These are phyloP conservation scores for Lates calcarifer DNA, from an alignment of 2,113 vertebrate genomes.

Conservation along the genomic window DNA sequence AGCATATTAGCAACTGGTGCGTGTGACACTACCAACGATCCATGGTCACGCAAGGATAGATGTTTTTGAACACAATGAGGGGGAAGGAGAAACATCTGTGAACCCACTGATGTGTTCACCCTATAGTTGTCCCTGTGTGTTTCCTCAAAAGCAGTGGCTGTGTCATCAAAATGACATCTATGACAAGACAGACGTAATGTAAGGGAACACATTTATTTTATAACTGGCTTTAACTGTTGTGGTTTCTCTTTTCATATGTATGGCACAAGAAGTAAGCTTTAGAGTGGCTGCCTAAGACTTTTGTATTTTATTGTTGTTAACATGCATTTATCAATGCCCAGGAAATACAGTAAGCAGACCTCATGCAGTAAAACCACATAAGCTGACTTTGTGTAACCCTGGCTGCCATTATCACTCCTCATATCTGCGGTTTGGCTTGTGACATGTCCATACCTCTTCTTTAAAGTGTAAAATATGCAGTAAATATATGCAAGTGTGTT, in stretches of 20 bases:
- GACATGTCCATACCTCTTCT: background rate
- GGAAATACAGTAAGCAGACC: background rate
- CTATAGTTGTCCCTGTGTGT: background rate
- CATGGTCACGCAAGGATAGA: slow-evolving; percentile 62
- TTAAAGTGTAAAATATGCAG: background rate
- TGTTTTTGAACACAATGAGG: slow-evolving; percentile 50
- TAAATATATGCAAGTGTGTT: background rate
- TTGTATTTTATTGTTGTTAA: slow-evolving; percentile 10
- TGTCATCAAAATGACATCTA: slow-evolving; percentile 24
- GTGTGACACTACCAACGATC: slow-evolving; percentile 62
- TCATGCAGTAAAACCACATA: background rate
- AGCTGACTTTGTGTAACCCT: slow-evolving; percentile 18
- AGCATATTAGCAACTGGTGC: slow-evolving; percentile 77
- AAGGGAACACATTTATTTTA: slow-evolving; percentile 5
- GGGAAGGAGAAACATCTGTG: slow-evolving; percentile 49
- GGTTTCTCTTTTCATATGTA: background rate
- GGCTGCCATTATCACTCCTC: slow-evolving; percentile 15
- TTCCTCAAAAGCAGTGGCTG: slow-evolving; percentile 9
- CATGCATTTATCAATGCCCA: background rate
- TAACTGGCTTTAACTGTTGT: background rate
- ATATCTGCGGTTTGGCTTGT: slow-evolving; percentile 7
- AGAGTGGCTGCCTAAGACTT: background rate
- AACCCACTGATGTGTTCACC: slow-evolving; percentile 2
- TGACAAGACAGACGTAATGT: background rate
- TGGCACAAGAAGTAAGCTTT: background rate